Evolutionary conservation across 1,140 invertebrate species (phyloP).

Genomic region (Antheraea mylitta): DNA sequence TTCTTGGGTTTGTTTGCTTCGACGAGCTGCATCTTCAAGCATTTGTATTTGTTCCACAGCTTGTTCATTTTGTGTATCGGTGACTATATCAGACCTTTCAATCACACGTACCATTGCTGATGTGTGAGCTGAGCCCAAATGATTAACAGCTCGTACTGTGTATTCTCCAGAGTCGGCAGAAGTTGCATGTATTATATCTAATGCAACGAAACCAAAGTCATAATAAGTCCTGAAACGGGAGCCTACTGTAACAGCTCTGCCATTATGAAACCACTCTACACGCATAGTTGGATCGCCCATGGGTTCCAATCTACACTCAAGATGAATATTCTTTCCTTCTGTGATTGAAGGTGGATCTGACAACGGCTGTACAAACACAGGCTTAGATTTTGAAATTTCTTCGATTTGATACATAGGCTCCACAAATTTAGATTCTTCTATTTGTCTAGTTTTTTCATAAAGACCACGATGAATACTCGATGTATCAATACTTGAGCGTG

Average conservation of each 20-base stretch:
- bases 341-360: constrained; percentile 89
- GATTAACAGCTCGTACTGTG: constrained; percentile 94
- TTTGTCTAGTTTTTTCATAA: constrained; percentile 91
- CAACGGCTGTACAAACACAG: constrained; percentile 92
- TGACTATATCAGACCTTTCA: constrained; percentile 90
- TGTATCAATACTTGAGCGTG: constrained; percentile 91
- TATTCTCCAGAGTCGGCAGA: constrained; percentile 96
- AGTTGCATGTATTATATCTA: constrained; percentile 93
- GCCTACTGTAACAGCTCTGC: constrained; percentile 90
- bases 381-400: constrained; percentile 96
- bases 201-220: constrained; percentile 95
- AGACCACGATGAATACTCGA: constrained; percentile 91
- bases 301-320: constrained; percentile 94
- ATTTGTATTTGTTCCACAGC: constrained; percentile 96
- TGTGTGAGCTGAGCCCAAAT: constrained; percentile 94
- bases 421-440: constrained; percentile 92
- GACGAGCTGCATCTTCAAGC: constrained; percentile 92
- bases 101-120: constrained; percentile 93
- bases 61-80: constrained; percentile 96
- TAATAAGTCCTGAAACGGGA: constrained; percentile 97
- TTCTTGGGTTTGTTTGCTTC: constrained; percentile 85
- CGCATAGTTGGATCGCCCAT: constrained; percentile 97
- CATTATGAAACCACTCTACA: constrained; percentile 97
- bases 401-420: constrained; percentile 94
- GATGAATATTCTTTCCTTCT: constrained; percentile 95